Evolutionary conservation across 2,888 invertebrate genomes (phyloP).

Genomic region (Piscicola geometra): DNA sequence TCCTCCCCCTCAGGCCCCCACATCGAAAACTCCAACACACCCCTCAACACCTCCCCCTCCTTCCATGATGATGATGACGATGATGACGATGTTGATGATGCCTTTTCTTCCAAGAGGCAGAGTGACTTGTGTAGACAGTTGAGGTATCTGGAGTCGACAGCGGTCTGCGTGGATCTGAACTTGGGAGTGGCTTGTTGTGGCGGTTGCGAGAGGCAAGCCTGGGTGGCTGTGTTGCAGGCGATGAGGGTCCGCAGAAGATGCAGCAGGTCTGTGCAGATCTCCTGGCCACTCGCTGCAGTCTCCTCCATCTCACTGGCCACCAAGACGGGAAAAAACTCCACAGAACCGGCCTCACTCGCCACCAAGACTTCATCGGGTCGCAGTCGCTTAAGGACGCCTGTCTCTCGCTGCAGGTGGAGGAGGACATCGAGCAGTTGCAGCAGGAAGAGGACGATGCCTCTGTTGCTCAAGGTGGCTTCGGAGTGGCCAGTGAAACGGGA

Average conservation of each 20-base stretch:
- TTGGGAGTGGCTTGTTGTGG: constrained; percentile 1
- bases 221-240: background rate
- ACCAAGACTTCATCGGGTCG: constrained; percentile 2
- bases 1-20: constrained; percentile 20
- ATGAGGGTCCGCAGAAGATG: background rate
- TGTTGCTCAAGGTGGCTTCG: background rate
- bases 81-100: too few relatives aligned
- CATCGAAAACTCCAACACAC: constrained; percentile 1
- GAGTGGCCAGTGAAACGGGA: background rate
- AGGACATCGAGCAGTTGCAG: constrained; percentile 20
- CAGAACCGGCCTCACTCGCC: background rate
- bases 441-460: background rate
- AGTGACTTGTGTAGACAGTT: background rate
- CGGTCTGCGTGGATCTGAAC: background rate
- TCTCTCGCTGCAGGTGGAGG: constrained; percentile 4
- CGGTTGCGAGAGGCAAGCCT: background rate
- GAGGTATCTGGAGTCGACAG: background rate
- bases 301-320: constrained; percentile 20
- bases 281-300: background rate
- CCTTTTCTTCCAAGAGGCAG: background rate
- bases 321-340: constrained; percentile 9
- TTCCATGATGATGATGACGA: background rate
- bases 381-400: background rate
- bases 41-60: background rate
- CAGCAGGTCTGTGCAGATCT: background rate